Conservation (phyloP, 2,113 vertebrate genomes). For the Semicossyphus pulcher region DNA sequence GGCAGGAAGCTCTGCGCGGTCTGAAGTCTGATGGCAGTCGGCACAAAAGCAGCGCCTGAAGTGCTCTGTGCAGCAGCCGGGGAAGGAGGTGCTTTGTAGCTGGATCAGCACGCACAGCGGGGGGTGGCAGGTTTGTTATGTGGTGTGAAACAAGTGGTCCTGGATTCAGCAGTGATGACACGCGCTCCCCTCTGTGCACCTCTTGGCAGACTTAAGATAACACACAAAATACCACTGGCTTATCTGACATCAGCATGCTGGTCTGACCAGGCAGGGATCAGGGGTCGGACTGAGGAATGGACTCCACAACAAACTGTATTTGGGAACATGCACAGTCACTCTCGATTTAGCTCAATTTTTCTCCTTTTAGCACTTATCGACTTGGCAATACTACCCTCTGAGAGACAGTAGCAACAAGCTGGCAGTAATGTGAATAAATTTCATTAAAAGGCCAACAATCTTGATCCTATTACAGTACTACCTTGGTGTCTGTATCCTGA, state of each 20-base stretch:
- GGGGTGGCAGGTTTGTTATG: constrained; percentile 61
- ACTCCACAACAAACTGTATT: not conserved
- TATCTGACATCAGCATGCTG: constrained; percentile 61
- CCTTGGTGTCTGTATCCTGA: no score
- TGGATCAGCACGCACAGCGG: constrained; percentile 58
- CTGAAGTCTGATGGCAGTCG: constrained; percentile 57
- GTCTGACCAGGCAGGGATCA: constrained; percentile 23
- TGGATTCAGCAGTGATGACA: constrained; percentile 64
- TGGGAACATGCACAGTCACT: not conserved
- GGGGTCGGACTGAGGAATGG: constrained; percentile 37
- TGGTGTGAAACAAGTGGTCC: constrained; percentile 63
- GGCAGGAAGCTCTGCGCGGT: constrained; percentile 56
- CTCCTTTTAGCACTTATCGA: no score
- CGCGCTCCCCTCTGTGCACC: constrained; percentile 52
- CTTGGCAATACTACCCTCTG: no score
- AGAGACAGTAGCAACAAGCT: no score
- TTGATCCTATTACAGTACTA: no score
- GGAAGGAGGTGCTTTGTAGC: constrained; percentile 67
- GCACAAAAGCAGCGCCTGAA: constrained; percentile 49
- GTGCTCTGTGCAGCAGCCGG: constrained; percentile 46
- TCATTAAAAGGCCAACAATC: no score
- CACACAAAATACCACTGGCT: constrained; percentile 40
- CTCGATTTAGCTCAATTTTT: not conserved
- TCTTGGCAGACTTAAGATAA: constrained; percentile 56
- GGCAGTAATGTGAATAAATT: no score